phyloP scores from a whole-genome alignment of 2,797 vertebrate species.

The Tympanoctomys barrerae region DNA sequence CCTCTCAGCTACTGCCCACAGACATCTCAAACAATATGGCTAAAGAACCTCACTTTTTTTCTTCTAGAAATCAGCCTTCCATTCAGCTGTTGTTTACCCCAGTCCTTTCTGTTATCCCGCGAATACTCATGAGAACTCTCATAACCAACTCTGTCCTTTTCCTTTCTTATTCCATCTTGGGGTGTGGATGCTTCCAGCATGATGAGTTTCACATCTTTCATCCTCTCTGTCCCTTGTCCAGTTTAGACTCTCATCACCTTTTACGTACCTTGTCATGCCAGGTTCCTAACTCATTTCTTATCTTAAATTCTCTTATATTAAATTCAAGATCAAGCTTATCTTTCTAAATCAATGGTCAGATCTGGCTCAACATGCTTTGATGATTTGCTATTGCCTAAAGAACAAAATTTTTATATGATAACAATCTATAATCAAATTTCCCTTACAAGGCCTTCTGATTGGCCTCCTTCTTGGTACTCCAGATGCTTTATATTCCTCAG shows the following conservation, averaged over 20 bases:
- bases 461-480: too few species aligned
- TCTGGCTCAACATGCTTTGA: not conserved
- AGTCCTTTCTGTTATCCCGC: not conserved
- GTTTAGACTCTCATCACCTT: not conserved
- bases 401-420: not conserved
- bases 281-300: not conserved
- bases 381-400: not conserved
- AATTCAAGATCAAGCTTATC: not conserved
- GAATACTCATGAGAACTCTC: not conserved
- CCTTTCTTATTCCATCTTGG: not conserved
- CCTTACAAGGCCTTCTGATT: not conserved
- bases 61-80: not conserved
- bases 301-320: not conserved
- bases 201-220: not conserved
- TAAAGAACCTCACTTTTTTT: not conserved
- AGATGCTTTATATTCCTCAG: not conserved
- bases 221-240: not conserved
- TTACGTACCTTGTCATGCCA: not conserved
- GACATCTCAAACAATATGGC: not conserved
- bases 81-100: not conserved
- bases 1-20: not conserved
- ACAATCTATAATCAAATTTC: not conserved
- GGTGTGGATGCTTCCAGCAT: not conserved
- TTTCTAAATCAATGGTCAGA: constrained; percentile 4
- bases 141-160: not conserved